Percentiles rank a stretch among this genome's conserved stretches.
phyloP scores from a whole-genome alignment of 2,797 vertebrate genomes.

The Valencia hispanica region DNA sequence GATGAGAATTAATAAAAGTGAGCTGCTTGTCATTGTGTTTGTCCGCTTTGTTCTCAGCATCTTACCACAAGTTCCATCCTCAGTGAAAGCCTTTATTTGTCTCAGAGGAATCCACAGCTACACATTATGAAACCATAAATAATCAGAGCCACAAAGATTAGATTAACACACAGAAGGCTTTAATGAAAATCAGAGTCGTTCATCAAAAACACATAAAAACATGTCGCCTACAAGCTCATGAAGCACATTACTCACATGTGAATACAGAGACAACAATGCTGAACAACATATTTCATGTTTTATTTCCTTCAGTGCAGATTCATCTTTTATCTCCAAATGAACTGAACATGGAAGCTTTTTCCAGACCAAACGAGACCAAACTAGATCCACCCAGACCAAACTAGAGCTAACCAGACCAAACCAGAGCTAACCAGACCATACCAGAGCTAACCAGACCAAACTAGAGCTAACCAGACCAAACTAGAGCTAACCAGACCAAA shows the following conservation, averaged over 20 bases:
- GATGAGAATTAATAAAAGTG: constrained; percentile 39
- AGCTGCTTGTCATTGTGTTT: constrained; percentile 34
- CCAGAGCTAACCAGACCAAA: too few species aligned
- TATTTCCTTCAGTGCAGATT: neutral
- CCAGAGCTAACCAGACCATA: too few species aligned
- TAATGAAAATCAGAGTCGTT: constrained; percentile 33
- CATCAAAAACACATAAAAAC: constrained; percentile 34
- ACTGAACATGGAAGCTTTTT: neutral
- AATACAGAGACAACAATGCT: neutral
- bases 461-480: too few species aligned
- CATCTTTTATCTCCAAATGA: neutral
- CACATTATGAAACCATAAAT: constrained; percentile 26
- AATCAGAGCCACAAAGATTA: constrained; percentile 24
- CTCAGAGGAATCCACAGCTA: constrained; percentile 10
- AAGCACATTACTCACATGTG: neutral
- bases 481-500: too few species aligned
- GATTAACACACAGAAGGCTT: constrained; percentile 30
- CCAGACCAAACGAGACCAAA: neutral
- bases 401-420: neutral
- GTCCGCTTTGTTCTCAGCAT: constrained; percentile 36
- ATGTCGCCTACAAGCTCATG: constrained; percentile 10
- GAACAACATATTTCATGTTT: neutral
- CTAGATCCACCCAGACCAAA: neutral
- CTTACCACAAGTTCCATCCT: constrained; percentile 15
- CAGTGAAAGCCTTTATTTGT: constrained; percentile 15